Conservation (phyloP, 1,140 invertebrate genomes). For the Lucilia cuprina region DNA sequence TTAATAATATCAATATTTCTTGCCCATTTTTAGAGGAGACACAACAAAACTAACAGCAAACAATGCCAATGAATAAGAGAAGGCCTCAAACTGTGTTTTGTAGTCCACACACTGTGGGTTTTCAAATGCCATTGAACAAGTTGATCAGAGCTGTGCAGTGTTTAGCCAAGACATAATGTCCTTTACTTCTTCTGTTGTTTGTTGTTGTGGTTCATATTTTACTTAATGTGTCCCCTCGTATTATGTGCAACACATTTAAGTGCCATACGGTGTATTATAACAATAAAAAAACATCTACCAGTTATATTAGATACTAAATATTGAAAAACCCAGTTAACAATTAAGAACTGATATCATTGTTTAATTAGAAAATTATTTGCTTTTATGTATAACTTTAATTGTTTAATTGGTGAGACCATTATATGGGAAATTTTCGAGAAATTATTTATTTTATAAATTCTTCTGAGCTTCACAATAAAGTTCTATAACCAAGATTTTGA, state of each 20-base stretch:
- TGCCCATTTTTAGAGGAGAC: background rate
- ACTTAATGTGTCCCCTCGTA: slow-evolving; percentile 3
- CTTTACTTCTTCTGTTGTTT: background rate
- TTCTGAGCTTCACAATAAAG: no score
- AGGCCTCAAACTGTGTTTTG: background rate
- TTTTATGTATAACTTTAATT: no score
- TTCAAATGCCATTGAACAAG: background rate
- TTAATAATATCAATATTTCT: slow-evolving; percentile 1
- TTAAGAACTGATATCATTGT: background rate
- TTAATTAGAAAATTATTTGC: no score
- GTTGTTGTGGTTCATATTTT: background rate
- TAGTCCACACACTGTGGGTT: background rate
- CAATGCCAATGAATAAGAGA: background rate
- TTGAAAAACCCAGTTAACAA: background rate
- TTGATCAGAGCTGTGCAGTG: background rate
- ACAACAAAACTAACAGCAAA: background rate
- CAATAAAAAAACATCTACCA: background rate
- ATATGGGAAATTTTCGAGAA: no score
- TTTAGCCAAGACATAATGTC: background rate
- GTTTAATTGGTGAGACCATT: no score
- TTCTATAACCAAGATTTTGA: no score
- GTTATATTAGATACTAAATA: background rate
- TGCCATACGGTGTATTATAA: background rate
- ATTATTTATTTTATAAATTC: no score
- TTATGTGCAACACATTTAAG: background rate